A percentile compares a stretch with the other conserved stretches of the same genome.
phyloP scores from a whole-genome alignment of 2,797 vertebrate species.

The Heterohyrax brucei region DNA sequence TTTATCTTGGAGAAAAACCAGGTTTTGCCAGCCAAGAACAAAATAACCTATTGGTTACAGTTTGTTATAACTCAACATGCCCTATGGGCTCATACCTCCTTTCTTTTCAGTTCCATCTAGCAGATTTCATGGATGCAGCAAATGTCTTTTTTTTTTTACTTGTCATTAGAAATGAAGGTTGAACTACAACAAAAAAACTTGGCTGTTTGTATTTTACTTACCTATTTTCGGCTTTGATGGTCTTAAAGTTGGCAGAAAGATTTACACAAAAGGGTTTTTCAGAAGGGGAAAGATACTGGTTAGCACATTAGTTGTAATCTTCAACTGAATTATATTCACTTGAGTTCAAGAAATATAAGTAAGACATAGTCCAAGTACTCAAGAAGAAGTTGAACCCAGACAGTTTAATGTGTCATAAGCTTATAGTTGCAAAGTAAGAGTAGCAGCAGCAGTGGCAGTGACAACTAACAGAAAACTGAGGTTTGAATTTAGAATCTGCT shows the following conservation, averaged over 20 bases:
- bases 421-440: not conserved
- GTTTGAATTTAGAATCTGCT: not conserved
- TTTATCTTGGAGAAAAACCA: slow-evolving; percentile 50
- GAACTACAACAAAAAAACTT: slow-evolving; percentile 29
- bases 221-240: slow-evolving; percentile 52
- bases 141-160: slow-evolving; percentile 28
- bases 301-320: not conserved
- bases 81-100: slow-evolving; percentile 9
- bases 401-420: not conserved
- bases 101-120: not conserved
- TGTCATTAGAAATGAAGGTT: slow-evolving; percentile 43
- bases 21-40: slow-evolving; percentile 1
- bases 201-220: slow-evolving; percentile 1
- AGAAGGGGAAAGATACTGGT: not conserved
- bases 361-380: not conserved
- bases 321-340: slow-evolving; percentile 2
- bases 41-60: slow-evolving; percentile 32
- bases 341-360: slow-evolving; percentile 36
- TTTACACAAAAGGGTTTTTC: not conserved
- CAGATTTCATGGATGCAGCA: slow-evolving; percentile 7
- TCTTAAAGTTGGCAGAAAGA: not conserved
- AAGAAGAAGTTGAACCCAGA: slow-evolving; percentile 27
- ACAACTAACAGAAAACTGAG: not conserved
- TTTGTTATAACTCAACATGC: slow-evolving; percentile 19
- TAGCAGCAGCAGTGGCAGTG: not conserved